Percentiles rank a stretch among this genome's conserved stretches.
Evolutionary conservation across 1,140 invertebrate species (phyloP).

Genomic region (Drosophila setifemur): DNA sequence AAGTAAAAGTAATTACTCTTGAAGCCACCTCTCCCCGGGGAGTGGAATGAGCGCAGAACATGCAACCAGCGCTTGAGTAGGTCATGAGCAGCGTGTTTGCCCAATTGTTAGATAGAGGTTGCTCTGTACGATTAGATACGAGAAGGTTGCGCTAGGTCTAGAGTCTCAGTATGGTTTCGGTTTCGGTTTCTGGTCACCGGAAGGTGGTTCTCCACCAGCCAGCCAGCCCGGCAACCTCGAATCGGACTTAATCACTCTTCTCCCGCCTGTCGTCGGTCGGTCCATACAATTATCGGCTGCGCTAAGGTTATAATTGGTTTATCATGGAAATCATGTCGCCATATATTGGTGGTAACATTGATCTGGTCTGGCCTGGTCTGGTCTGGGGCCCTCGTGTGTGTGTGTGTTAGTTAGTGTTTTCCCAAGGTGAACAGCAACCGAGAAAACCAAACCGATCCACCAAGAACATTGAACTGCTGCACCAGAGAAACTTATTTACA

Average conservation of each 20-base stretch:
- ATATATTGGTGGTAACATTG: slow-evolving; percentile 28
- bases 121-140: slow-evolving; percentile 21
- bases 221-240: neutral
- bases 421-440: slow-evolving; percentile 48
- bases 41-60: slow-evolving; percentile 31
- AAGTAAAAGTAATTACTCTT: slow-evolving; percentile 66
- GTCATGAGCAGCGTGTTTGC: slow-evolving; percentile 24
- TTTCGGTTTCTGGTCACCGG: neutral
- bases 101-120: slow-evolving; percentile 35
- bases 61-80: slow-evolving; percentile 38
- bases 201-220: neutral
- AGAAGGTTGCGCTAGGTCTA: slow-evolving; percentile 3
- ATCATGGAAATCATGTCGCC: slow-evolving; percentile 21
- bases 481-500: slow-evolving; percentile 13
- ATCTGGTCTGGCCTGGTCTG: neutral
- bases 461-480: slow-evolving; percentile 37
- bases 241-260: slow-evolving; percentile 5
- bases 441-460: slow-evolving; percentile 28
- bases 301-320: slow-evolving; percentile 45
- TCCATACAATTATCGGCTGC: slow-evolving; percentile 43
- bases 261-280: slow-evolving; percentile 1
- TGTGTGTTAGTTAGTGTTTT: no score
- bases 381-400: neutral
- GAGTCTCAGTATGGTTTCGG: neutral
- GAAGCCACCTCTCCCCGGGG: slow-evolving; percentile 6